These are phyloP conservation scores for Xanthorhoe designata DNA, from an alignment of 2,888 invertebrate genomes.

Conservation along the genomic window DNA sequence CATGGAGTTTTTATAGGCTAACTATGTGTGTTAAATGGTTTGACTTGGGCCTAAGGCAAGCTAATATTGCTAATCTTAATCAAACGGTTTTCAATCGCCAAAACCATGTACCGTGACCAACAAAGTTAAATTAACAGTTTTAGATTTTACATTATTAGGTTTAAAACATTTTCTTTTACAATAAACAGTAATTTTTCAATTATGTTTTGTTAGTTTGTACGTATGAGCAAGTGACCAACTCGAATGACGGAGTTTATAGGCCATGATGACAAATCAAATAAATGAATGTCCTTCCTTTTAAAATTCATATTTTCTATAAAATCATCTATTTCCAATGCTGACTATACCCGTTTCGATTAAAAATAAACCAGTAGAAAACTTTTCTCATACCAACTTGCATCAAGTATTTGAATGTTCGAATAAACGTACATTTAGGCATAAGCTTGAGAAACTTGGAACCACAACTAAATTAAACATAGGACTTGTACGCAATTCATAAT, in stretches of 20 bases:
- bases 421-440: slow-evolving; percentile 47
- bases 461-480: slow-evolving; percentile 60
- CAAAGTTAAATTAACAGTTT: background rate
- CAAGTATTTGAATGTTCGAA: slow-evolving; percentile 39
- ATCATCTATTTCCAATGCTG: background rate
- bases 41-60: slow-evolving; percentile 12
- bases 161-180: too few relatives aligned
- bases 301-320: too few relatives aligned
- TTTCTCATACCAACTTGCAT: slow-evolving; percentile 32
- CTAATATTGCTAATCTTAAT: background rate
- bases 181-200: too few relatives aligned
- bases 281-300: too few relatives aligned
- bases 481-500: slow-evolving; percentile 59
- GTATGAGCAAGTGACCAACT: too few relatives aligned
- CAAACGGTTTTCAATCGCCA: background rate
- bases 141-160: too few relatives aligned
- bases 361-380: slow-evolving; percentile 7
- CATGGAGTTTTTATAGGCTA: slow-evolving; percentile 27
- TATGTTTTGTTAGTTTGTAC: too few relatives aligned
- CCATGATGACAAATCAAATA: too few relatives aligned
- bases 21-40: slow-evolving; percentile 29
- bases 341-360: background rate
- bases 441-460: slow-evolving; percentile 54
- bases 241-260: too few relatives aligned
- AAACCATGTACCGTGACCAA: background rate